Percentiles rank a stretch among this genome's conserved stretches.
These are phyloP conservation scores for Stomorhina lunata DNA, from an alignment of 2,888 invertebrate species.

Conservation along the genomic window DNA sequence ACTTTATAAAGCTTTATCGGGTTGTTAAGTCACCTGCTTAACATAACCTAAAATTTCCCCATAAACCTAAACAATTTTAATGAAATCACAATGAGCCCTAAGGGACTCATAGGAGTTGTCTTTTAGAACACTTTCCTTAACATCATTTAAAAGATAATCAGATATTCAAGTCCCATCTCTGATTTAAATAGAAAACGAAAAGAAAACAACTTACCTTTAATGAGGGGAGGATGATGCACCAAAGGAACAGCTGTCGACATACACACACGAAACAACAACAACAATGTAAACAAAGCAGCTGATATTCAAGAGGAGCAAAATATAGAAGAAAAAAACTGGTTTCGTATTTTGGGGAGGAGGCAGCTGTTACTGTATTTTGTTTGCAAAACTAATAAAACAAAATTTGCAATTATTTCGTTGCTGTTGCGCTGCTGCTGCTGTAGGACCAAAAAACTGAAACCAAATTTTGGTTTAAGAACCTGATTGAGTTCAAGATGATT, in stretches of 20 bases:
- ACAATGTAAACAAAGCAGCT: conserved; percentile 54
- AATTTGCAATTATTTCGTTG: conserved; percentile 27
- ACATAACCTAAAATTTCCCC: too few species aligned
- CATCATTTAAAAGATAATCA: too few species aligned
- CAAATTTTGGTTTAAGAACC: conserved; percentile 26
- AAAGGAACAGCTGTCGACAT: conserved; percentile 55
- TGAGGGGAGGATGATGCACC: conserved; percentile 17
- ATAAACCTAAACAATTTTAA: too few species aligned
- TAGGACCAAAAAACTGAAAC: neutral
- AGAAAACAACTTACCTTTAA: neutral
- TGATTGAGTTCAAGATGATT: conserved; percentile 21
- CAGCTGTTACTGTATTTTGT: conserved; percentile 35
- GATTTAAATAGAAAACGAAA: too few species aligned
- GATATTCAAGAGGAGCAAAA: conserved; percentile 47
- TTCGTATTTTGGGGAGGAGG: conserved; percentile 33
- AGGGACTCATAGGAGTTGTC: too few species aligned
- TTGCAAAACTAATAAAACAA: conserved; percentile 7
- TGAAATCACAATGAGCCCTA: too few species aligned
- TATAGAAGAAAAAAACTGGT: conserved; percentile 35
- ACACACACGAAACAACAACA: conserved; percentile 12
- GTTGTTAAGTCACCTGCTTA: too few species aligned
- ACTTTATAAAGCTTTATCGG: too few species aligned
- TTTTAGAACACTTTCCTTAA: too few species aligned
- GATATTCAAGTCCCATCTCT: too few species aligned
- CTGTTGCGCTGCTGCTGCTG: conserved; percentile 6